Percentiles rank a stretch among this genome's conserved stretches.
phyloP scores from a whole-genome alignment of 2,797 vertebrate species.

The Nasua narica region DNA sequence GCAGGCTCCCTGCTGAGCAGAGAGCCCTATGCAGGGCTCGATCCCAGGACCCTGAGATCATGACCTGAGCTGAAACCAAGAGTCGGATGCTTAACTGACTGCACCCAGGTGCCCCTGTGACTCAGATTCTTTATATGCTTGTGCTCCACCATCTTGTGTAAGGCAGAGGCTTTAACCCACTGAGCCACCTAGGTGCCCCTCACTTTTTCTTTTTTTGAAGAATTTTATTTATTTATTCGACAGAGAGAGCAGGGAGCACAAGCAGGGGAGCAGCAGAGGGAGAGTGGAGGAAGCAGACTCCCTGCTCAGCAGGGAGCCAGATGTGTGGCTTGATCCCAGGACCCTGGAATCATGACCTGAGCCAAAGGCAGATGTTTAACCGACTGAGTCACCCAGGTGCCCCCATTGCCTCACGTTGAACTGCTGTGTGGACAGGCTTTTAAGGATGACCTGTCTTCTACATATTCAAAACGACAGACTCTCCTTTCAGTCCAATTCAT shows the following conservation, averaged over 20 bases:
- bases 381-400: not conserved
- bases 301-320: not conserved
- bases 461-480: not conserved
- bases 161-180: no score
- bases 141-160: not conserved
- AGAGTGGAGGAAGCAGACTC: no score
- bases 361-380: not conserved
- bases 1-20: no score
- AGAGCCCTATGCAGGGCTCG: no score
- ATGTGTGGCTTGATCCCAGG: not conserved
- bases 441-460: not conserved
- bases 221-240: no score
- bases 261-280: no score
- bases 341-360: not conserved
- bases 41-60: not conserved
- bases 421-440: not conserved
- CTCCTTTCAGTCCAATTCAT: not conserved
- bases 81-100: not conserved
- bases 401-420: not conserved
- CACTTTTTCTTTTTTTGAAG: no score
- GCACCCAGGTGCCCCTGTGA: not conserved
- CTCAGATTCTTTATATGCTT: not conserved
- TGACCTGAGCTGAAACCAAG: not conserved
- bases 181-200: no score
- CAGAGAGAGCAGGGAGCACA: no score